Base-by-base conservation (phyloP, 1,140 invertebrate genomes). In the Pygmarrhopalites habei region DNA sequence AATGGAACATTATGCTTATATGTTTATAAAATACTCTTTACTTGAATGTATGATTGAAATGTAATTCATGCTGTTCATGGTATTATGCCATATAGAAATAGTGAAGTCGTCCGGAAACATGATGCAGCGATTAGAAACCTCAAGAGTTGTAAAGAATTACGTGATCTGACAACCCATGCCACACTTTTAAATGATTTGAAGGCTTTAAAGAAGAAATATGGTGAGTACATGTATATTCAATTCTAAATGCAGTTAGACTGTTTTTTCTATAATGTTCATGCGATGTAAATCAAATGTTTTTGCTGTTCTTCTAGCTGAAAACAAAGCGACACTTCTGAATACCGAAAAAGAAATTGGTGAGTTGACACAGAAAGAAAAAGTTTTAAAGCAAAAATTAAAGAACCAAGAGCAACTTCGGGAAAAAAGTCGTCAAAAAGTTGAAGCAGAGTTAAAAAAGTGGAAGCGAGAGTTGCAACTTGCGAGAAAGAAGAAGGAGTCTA, bases 401-500 rank as follows among this genome's bases (percentile, higher is more conserved):
- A 23, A 14, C 2, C 10, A 56, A 41, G 23, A 30, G 19, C 29
- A 56, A 10, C 30, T 64, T 1, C 17, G 57, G 19, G 60, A 57
- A 3, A 65, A 67, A 21, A 19, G 28, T 7, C 44, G 43, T 10
- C 56, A 59, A 21, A 58, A 64, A 10, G 55, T 35, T n/a, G 25
- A 44, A 23, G 47, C 19, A 1, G 3, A 49, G 4, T 58, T 67
- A 1, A 51, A 65, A 5, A 62, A 64, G 44, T 63, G 35, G 17
- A 23, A 39, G 26, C 47, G 56, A 43, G 58, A 25, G 52, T 43
- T 59, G 47, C 64, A 51, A 47, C 5, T 28, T 60, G 65, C 79
- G 2, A 80, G 85, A 68, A 68, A 78, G 39, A 73, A 83, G 68
- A 71, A 86, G 1, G 72, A 77, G 21, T 47, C 72, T 1, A 82